Percentiles rank a stretch among this genome's conserved stretches.
Conservation (phyloP, 2,888 invertebrate species). For the Phaonia tiefii region DNA sequence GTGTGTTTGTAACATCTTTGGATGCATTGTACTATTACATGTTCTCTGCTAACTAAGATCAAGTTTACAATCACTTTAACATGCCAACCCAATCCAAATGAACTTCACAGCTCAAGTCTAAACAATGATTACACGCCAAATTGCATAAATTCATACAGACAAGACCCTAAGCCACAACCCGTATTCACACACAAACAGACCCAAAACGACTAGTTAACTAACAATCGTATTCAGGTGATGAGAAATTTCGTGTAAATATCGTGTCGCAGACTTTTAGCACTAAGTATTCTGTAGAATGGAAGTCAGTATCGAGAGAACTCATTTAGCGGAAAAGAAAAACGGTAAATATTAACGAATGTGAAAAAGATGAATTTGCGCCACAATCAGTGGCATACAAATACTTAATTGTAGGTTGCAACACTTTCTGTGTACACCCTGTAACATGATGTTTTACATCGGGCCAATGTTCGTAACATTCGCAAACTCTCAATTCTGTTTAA, state of each 20-base stretch:
- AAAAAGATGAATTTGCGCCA: slow-evolving; percentile 56
- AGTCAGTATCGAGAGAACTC: neutral
- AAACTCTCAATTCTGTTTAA: no score
- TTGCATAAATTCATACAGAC: slow-evolving; percentile 4
- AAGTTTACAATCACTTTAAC: slow-evolving; percentile 40
- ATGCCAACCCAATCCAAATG: slow-evolving; percentile 25
- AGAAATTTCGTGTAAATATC: neutral
- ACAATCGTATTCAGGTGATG: neutral
- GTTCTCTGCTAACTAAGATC: slow-evolving; percentile 53
- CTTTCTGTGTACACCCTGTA: slow-evolving; percentile 8
- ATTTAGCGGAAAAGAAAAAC: slow-evolving; percentile 47
- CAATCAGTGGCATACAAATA: slow-evolving; percentile 53
- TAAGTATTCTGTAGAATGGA: neutral
- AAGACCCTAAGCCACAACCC: neutral
- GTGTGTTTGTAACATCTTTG: neutral
- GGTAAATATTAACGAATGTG: slow-evolving; percentile 65
- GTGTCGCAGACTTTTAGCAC: slow-evolving; percentile 6
- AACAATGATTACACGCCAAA: slow-evolving; percentile 5
- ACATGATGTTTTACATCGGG: no score
- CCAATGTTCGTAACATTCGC: no score
- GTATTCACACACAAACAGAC: neutral
- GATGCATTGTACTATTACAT: slow-evolving; percentile 37
- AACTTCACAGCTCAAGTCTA: slow-evolving; percentile 12
- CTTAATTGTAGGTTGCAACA: slow-evolving; percentile 51
- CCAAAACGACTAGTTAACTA: neutral